A percentile compares a stretch with the other conserved stretches of the same genome.
Evolutionary conservation across 2,888 invertebrate species (phyloP).

Genomic region (Andrena bucephala): DNA sequence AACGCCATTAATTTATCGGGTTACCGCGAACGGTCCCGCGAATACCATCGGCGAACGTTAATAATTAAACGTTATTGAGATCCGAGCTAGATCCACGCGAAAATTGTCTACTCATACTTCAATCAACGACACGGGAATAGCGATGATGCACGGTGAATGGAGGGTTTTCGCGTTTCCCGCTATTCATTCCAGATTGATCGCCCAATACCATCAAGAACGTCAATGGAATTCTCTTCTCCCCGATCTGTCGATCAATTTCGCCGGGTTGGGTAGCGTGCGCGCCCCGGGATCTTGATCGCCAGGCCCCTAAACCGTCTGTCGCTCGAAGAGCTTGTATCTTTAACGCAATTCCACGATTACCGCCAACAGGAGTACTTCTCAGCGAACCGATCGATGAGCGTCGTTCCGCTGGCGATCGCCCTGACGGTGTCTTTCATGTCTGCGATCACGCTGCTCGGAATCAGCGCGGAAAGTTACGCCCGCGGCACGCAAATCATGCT

Average conservation of each 20-base stretch:
- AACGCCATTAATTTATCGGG: slow-evolving; percentile 57
- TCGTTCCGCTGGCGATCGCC: slow-evolving; percentile 93
- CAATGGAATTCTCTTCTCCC: too few relatives aligned
- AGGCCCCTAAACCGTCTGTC: background rate
- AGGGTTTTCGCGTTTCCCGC: background rate
- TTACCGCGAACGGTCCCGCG: slow-evolving; percentile 11
- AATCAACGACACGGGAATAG: slow-evolving; percentile 12
- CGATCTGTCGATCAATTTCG: too few relatives aligned
- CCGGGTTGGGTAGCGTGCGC: too few relatives aligned
- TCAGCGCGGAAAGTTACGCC: slow-evolving; percentile 94
- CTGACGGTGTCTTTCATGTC: slow-evolving; percentile 98
- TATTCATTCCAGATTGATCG: background rate
- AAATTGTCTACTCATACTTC: slow-evolving; percentile 36
- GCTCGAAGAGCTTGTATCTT: background rate
- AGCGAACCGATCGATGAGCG: slow-evolving; percentile 92
- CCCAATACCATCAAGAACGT: too few relatives aligned
- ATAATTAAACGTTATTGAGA: slow-evolving; percentile 54
- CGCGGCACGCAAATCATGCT: slow-evolving; percentile 93
- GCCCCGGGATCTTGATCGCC: too few relatives aligned
- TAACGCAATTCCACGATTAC: slow-evolving; percentile 30
- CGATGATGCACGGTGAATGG: background rate
- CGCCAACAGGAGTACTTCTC: slow-evolving; percentile 91
- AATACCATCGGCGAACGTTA: slow-evolving; percentile 37
- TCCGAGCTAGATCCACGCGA: slow-evolving; percentile 17
- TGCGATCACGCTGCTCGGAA: slow-evolving; percentile 94